phyloP scores from a whole-genome alignment of 2,113 vertebrate species.

The Phainopepla nitens region DNA sequence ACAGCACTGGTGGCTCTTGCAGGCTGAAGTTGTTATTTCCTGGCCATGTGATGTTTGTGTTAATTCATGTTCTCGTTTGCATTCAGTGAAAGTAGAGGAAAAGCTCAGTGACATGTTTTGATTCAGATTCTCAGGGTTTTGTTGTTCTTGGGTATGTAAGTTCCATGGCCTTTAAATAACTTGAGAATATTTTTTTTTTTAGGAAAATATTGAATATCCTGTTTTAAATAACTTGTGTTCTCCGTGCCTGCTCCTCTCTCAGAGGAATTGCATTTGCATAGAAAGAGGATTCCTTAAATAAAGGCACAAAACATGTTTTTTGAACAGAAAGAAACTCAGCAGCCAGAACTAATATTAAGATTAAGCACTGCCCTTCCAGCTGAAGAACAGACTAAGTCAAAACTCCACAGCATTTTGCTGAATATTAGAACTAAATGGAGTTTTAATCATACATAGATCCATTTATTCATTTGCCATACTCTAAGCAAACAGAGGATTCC shows the following conservation, averaged over 20 bases:
- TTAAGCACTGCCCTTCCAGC: neutral
- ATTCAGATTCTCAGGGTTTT: neutral
- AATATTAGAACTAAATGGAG: neutral
- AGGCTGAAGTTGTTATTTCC: neutral
- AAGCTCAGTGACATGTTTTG: neutral
- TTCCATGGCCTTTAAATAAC: neutral
- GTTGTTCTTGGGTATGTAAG: neutral
- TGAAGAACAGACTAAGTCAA: neutral
- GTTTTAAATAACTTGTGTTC: neutral
- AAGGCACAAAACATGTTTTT: neutral
- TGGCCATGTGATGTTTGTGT: neutral
- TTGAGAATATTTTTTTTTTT: neutral
- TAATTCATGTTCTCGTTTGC: neutral
- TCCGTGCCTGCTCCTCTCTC: neutral
- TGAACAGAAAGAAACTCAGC: neutral
- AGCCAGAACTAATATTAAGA: neutral
- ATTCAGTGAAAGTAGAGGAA: neutral
- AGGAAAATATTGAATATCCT: neutral
- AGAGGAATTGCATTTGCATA: neutral
- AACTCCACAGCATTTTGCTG: neutral
- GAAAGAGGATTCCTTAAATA: neutral
- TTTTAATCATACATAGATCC: neutral
- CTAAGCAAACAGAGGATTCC: neutral
- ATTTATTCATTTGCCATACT: neutral
- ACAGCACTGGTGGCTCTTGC: neutral